These are phyloP conservation scores for Pheosia tremula DNA, from an alignment of 2,888 invertebrate species.

Conservation along the genomic window DNA sequence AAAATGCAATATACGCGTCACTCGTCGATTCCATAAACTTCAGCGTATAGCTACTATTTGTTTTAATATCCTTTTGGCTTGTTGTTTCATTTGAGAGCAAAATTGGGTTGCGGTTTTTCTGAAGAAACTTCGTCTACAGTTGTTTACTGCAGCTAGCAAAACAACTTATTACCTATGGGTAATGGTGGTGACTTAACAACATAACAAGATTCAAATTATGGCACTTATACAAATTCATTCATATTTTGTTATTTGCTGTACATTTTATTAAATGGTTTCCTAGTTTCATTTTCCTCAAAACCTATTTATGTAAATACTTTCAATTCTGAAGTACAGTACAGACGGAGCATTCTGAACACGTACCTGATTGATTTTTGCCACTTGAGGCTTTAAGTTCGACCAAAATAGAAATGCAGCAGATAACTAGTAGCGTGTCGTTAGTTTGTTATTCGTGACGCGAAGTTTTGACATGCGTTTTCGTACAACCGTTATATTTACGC, in stretches of 20 bases:
- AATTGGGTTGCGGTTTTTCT: constrained; percentile 45
- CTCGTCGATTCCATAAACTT: not conserved
- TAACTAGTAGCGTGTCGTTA: constrained; percentile 16
- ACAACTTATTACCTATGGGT: not conserved
- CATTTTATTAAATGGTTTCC: constrained; percentile 2
- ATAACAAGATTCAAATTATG: not conserved
- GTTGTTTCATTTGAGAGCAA: constrained; percentile 34
- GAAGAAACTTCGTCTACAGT: constrained; percentile 25
- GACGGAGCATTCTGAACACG: not conserved
- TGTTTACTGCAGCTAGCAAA: constrained; percentile 15
- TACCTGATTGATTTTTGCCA: not conserved
- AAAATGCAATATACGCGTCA: not conserved
- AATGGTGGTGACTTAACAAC: not conserved
- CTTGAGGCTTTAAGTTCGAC: constrained; percentile 6
- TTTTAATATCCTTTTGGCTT: constrained; percentile 31
- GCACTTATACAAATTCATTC: not conserved
- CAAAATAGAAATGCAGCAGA: constrained; percentile 28
- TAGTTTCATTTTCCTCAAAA: constrained; percentile 8
- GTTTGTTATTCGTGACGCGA: constrained; percentile 39
- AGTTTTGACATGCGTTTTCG: constrained; percentile 56
- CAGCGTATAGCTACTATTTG: not conserved
- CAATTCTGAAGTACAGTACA: not conserved
- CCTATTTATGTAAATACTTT: not conserved
- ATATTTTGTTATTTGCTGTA: not conserved
- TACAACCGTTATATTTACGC: constrained; percentile 67